phyloP scores from a whole-genome alignment of 2,797 vertebrate species.

The Gila robusta region DNA sequence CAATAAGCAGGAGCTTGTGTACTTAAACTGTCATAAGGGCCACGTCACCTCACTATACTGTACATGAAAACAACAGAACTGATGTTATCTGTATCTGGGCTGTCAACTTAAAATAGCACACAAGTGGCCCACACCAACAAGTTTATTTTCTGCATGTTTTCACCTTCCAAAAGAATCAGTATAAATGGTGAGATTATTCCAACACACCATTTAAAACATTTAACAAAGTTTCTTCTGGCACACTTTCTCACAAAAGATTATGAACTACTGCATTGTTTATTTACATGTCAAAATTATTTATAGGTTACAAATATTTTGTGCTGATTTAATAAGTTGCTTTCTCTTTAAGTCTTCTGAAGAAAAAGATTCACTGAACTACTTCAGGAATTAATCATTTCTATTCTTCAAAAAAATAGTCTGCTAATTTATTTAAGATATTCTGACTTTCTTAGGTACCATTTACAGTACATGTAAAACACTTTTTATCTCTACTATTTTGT shows the following conservation, averaged over 20 bases:
- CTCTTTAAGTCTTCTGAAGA: not conserved
- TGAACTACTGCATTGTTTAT: not conserved
- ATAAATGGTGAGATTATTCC: not conserved
- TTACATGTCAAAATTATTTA: not conserved
- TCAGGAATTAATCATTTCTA: not conserved
- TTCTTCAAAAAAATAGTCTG: conserved; percentile 24
- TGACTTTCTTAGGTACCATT: not conserved
- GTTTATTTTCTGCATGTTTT: conserved; percentile 7
- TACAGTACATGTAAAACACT: not conserved
- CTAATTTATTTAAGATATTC: not conserved
- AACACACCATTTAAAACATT: conserved; percentile 2
- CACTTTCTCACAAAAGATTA: not conserved
- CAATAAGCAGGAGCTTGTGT: conserved; percentile 66
- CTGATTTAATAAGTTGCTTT: not conserved
- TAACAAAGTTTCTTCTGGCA: conserved; percentile 5
- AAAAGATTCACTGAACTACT: not conserved
- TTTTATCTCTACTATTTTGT: not conserved
- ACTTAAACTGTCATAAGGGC: conserved; percentile 52
- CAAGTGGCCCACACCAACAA: not conserved
- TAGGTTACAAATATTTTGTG: not conserved
- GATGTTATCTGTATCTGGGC: conserved; percentile 10
- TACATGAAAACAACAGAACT: conserved; percentile 32
- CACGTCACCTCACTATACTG: conserved; percentile 9
- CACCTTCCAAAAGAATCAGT: not conserved
- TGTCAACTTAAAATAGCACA: conserved; percentile 15